These are phyloP conservation scores for Mercenaria mercenaria DNA, from an alignment of 1,140 invertebrate genomes.

Conservation along the genomic window DNA sequence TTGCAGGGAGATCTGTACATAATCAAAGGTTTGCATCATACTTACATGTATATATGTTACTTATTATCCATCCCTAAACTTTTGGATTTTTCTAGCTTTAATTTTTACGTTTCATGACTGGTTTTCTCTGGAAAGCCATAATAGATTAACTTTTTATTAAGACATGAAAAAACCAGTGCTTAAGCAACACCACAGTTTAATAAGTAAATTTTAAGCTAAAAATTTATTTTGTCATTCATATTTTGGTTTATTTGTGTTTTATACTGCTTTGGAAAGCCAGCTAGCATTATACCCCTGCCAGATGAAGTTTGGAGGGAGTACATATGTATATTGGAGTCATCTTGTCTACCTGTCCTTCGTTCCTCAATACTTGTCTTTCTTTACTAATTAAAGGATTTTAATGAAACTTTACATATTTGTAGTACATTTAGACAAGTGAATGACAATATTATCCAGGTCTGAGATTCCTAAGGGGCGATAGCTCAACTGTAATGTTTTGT, in stretches of 20 bases:
- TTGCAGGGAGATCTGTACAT: conserved; percentile 25
- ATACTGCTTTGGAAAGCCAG: no score
- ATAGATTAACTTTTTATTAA: no score
- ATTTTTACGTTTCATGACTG: neutral
- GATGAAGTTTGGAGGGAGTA: no score
- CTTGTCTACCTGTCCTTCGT: no score
- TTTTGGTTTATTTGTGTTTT: no score
- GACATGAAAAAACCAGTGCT: no score
- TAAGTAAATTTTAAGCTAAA: neutral
- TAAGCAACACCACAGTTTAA: neutral
- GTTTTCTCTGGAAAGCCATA: neutral
- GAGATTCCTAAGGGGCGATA: neutral
- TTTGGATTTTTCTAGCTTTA: neutral
- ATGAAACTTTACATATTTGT: conserved; percentile 11
- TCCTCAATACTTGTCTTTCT: no score
- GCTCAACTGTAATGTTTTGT: neutral
- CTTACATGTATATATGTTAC: no score
- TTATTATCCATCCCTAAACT: neutral
- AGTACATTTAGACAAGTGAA: neutral
- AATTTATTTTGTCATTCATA: no score
- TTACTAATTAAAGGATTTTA: neutral
- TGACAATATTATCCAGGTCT: neutral
- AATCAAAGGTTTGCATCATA: conserved; percentile 14
- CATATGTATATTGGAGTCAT: no score
- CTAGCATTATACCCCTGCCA: no score